Evolutionary conservation across 2,113 vertebrate species (phyloP).

Genomic region (Zapus hudsonius): DNA sequence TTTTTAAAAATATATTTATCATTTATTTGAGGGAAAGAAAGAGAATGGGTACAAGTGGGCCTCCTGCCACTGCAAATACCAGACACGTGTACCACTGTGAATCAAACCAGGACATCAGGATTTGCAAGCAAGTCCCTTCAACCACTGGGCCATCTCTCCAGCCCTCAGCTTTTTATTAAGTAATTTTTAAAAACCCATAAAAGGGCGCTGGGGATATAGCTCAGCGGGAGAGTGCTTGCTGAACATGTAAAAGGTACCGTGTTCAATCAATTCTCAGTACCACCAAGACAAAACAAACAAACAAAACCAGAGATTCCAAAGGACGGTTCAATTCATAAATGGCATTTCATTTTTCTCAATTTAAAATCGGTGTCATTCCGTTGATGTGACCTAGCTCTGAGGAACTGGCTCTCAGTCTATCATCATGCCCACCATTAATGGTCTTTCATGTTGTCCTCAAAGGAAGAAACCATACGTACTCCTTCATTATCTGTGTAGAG

Average conservation of each 20-base stretch:
- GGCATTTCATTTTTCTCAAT: background rate
- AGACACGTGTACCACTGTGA: too few species aligned
- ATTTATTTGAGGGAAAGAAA: too few species aligned
- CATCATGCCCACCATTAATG: accelerated
- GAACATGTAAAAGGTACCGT: background rate
- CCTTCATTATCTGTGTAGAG: too few species aligned
- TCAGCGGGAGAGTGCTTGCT: too few species aligned
- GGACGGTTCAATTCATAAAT: background rate
- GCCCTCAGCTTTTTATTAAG: too few species aligned
- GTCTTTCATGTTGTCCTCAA: background rate
- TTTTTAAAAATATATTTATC: too few species aligned
- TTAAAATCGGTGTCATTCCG: background rate
- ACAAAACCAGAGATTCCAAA: background rate
- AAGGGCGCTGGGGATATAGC: background rate
- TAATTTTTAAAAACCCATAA: background rate
- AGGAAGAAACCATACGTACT: background rate
- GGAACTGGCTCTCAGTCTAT: accelerated
- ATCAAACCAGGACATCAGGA: too few species aligned
- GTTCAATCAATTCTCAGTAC: background rate
- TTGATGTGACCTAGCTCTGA: background rate
- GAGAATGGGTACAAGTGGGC: too few species aligned
- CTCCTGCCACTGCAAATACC: too few species aligned
- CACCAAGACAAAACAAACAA: background rate
- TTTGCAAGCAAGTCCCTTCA: too few species aligned
- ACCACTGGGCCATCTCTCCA: too few species aligned